Base-by-base conservation (phyloP, 2,888 invertebrate species). In the Seira musarum region DNA sequence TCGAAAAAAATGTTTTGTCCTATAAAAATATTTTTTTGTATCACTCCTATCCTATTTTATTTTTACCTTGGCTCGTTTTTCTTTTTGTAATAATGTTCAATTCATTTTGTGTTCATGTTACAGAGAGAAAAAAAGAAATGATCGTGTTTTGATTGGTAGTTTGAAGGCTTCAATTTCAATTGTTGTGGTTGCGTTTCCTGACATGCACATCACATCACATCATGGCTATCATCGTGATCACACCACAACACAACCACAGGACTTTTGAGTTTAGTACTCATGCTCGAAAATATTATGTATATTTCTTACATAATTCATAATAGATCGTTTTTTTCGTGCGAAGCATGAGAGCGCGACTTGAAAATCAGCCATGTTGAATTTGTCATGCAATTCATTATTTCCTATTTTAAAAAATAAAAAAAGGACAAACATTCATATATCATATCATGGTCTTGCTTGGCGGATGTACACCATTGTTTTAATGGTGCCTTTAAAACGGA, bases 311-410 rank as follows among this genome's bases (percentile, higher is more conserved):
- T 3, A 40, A n/a, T n/a, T n/a, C n/a, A n/a, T n/a, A n/a, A n/a
- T n/a, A n/a, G 30, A 61, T 30, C 67, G 35, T 75, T 63, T 63
- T 8, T 64, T 24, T 64, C 19, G 64, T 64, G 64, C 25, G 25
- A 17, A n/a, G n/a, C n/a, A n/a, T n/a, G n/a, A n/a, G n/a, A n/a
- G n/a, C n/a, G n/a, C n/a, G n/a, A n/a, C n/a, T n/a, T n/a, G 65
- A 68, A 64, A 53, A 73, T 73, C 79, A 73, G 79, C 79, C 79
- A 79, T 79, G 68, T 79, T 79, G 79, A 79, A 68, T 78, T 67
- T 79, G 79, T 79, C 79, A 79, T 79, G 79, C 79, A 69, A 79
- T 79, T 79, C 68, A 73, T 73, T 79, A 66, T 64, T 78, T n/a
- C n/a, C n/a, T n/a, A 25, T 78, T 71, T 64, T 17, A 57, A 63